Percentiles rank a stretch among this genome's conserved stretches.
phyloP scores from a whole-genome alignment of 1,140 invertebrate species.

The Zaprionus nigranus region DNA sequence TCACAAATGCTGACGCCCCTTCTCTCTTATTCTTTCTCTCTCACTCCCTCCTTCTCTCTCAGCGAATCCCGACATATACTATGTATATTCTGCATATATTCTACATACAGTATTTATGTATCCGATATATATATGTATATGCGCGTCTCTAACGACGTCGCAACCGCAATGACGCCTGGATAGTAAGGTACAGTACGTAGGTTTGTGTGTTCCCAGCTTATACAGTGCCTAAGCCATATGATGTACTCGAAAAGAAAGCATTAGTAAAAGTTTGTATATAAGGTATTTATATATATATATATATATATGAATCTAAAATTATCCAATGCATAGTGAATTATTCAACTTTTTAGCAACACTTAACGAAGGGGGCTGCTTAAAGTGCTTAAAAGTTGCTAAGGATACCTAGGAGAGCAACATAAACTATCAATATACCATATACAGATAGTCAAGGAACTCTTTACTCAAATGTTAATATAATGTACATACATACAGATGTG shows the following conservation, averaged over 20 bases:
- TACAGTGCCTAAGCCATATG: neutral
- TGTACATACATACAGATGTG: neutral
- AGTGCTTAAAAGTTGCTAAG: neutral
- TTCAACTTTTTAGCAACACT: neutral
- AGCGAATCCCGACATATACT: slow-evolving; percentile 16
- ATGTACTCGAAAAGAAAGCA: neutral
- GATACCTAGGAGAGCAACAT: neutral
- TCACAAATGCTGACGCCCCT: neutral
- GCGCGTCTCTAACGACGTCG: slow-evolving; percentile 7
- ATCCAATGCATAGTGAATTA: neutral
- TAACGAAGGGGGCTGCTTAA: neutral
- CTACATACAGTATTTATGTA: neutral
- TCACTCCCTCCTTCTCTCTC: neutral
- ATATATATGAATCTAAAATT: neutral
- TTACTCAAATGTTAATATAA: too few relatives aligned
- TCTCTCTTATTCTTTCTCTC: neutral
- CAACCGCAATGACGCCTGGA: slow-evolving; percentile 14
- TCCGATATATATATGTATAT: slow-evolving; percentile 38
- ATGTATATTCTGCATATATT: slow-evolving; percentile 22
- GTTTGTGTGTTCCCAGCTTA: neutral
- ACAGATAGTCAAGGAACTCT: too few relatives aligned
- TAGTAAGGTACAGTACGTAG: slow-evolving; percentile 5
- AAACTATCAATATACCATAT: neutral
- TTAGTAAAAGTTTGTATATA: neutral
- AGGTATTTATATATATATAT: neutral